A percentile compares a stretch with the other conserved stretches of the same genome.
Evolutionary conservation across 1,140 invertebrate genomes (phyloP).

Genomic region (fruit fly (Drosophila melanogaster)): DNA sequence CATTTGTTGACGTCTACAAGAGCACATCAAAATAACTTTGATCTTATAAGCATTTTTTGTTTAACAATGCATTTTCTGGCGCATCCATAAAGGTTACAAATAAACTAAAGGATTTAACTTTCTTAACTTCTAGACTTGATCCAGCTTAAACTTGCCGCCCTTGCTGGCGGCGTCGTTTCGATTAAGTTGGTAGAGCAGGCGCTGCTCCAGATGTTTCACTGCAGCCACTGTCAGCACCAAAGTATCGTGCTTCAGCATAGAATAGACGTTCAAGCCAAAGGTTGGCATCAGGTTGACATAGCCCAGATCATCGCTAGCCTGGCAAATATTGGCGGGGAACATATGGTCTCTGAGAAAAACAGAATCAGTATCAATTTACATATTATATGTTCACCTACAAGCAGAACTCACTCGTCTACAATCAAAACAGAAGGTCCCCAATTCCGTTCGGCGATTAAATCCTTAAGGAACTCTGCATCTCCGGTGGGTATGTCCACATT

Average conservation of each 20-base stretch:
- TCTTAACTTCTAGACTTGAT: conserved; percentile 84
- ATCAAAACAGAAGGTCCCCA: conserved; percentile 99
- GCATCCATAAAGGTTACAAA: conserved; percentile 31
- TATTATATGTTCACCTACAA: neutral
- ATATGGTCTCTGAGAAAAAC: conserved; percentile 88
- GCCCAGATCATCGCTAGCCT: conserved; percentile 90
- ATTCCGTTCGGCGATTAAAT: conserved; percentile 92
- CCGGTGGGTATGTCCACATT: conserved; percentile 94
- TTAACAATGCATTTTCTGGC: conserved; percentile 52
- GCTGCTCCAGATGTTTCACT: conserved; percentile 93
- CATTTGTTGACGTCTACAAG: neutral
- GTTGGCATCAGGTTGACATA: conserved; percentile 98
- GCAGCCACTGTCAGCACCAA: conserved; percentile 94
- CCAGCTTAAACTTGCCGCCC: conserved; percentile 85
- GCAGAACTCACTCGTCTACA: conserved; percentile 91
- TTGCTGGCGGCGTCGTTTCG: conserved; percentile 86
- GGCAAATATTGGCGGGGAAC: conserved; percentile 94
- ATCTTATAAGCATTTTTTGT: neutral
- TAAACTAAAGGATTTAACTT: conserved; percentile 27
- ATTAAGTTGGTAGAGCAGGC: conserved; percentile 92
- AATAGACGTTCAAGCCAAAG: conserved; percentile 95
- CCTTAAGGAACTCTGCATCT: conserved; percentile 91
- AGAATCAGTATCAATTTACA: conserved; percentile 39
- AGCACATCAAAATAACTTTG: neutral
- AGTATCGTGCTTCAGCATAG: conserved; percentile 98